Evolutionary conservation across 2,797 vertebrate genomes (phyloP).

Genomic region (Philypnodon macrostomus): DNA sequence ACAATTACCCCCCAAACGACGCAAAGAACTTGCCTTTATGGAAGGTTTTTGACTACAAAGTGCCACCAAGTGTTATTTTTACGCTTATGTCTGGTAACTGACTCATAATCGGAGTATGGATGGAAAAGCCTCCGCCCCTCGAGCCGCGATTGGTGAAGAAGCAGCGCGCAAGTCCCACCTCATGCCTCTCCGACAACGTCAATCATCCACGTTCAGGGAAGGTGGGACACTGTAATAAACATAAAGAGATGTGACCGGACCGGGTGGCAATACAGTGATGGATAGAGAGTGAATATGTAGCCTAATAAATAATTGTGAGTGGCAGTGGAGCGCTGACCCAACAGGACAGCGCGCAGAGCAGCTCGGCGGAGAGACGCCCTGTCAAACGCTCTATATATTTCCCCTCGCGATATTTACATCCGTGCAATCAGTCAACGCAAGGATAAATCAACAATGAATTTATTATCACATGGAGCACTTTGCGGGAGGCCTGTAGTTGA

Average conservation of each 20-base stretch:
- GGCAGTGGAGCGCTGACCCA: slow-evolving; percentile 71
- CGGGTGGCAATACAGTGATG: slow-evolving; percentile 74
- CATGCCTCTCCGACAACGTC: slow-evolving; percentile 67
- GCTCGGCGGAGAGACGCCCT: slow-evolving; percentile 62
- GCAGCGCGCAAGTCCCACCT: slow-evolving; percentile 73
- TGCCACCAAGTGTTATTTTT: slow-evolving; percentile 72
- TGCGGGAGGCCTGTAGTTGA: slow-evolving; percentile 42
- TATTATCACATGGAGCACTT: slow-evolving; percentile 51
- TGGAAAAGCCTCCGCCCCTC: slow-evolving; percentile 70
- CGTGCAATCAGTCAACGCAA: slow-evolving; percentile 65
- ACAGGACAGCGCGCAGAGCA: slow-evolving; percentile 59
- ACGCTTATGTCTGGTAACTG: slow-evolving; percentile 72
- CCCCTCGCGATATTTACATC: slow-evolving; percentile 69
- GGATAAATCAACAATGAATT: slow-evolving; percentile 65
- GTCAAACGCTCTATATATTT: slow-evolving; percentile 66
- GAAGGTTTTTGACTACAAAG: slow-evolving; percentile 42
- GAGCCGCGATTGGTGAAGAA: slow-evolving; percentile 72
- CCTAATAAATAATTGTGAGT: slow-evolving; percentile 79
- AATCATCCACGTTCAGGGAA: slow-evolving; percentile 68
- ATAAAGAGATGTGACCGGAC: slow-evolving; percentile 77
- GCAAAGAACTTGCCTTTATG: slow-evolving; percentile 41
- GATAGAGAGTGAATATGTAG: slow-evolving; percentile 78
- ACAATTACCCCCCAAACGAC: slow-evolving; percentile 49
- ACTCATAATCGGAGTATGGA: slow-evolving; percentile 73
- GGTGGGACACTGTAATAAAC: slow-evolving; percentile 77